Base-by-base conservation (phyloP, 2,113 vertebrate genomes). In the Epinephelus cyanopodus region DNA sequence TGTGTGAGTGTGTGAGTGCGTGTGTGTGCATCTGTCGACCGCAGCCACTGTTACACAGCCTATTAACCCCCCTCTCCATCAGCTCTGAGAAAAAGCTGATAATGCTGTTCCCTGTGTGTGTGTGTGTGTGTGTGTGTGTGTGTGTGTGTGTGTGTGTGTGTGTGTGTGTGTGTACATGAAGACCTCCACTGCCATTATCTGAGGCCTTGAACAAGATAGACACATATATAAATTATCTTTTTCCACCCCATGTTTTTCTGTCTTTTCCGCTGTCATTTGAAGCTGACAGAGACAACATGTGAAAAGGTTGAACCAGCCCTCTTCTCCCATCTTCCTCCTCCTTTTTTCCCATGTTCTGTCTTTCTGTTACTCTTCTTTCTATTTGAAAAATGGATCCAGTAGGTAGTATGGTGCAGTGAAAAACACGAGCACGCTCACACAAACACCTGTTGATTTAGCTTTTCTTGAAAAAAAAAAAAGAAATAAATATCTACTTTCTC, bases 61-160 rank as follows among this genome's bases (percentile, higher is more conserved):
- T 58, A 45, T 74, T 72, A 87, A 87, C 81, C 78, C 23, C 6
- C 71, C 14, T 74, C 66, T 87, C 53, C 60, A 42, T 79, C 82
- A 78, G 65, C 70, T 74, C 67, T 81, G 68, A 74, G 74, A 87
- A 82, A 86, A 81, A 74, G 70, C 81, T 85, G 76, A 90, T 87
- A 79, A 65, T 13, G 48, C 53, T 52, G 2, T 82, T 81, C 47
- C 62, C 53, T 63, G 39, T 69, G 8, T 72, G 19, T 76, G 23
- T 80, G 50, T 62, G 21, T 62, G 56, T 39, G n/a, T 82, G 54
- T 47, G 27, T 47, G 58, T 62, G 61, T 56, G 11, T 68, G 50
- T 63, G 18, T 66, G 18, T 66, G 39, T 69, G 8, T 72, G 61
- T 19, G 29, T 33, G 58, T 62, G 61, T 56, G 11, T 68, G 50